Evolutionary conservation across 2,113 vertebrate species (phyloP), one percentile per base, ranked within the genome.

Genomic region (Thymallus thymallus): DNA sequence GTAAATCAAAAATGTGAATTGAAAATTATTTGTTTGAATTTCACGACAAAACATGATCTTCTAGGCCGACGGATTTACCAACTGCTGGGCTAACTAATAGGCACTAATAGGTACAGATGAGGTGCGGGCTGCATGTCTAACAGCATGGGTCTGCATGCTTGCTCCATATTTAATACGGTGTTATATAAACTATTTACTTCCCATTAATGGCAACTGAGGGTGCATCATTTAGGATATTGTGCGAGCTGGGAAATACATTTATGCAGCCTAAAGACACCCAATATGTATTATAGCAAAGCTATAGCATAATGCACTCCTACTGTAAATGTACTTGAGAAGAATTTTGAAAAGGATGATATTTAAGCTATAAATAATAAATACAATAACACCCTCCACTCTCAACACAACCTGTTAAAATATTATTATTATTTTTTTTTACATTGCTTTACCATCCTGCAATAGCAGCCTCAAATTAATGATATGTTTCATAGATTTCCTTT

Each of bases 21-120:
- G 14, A 7, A 41, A 67, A 51, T 74, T 69, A 82, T 82, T 78
- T 48, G 74, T 67, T 58, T 55, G 64, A 85, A 81, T 48, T 72
- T 73, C 68, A 72, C 46, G 76, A 73, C 80, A 84, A 76, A 88
- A 85, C 78, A 88, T 81, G 64, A 78, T 82, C 35, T 86, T 82
- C 35, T 85, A 71, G 73, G 75, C 80, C 26, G 76, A 71, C 83
- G 77, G 76, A 69, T 88, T 76, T 75, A 87, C 64, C 76, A 82
- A 76, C 82, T 48, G 75, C 81, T 68, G 35, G 35, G 35, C 35
- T 9, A 41, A 10, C 9, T 41, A 41, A 41, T 10, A 41, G 35
- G 35, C 35, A 3, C 35, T 41, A 41, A 41, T 41, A 41, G 35
- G 83, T 26, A 76, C 76, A 51, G 48, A 51, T 3, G 48, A 51